Percentiles rank a stretch among this genome's conserved stretches.
Conservation (phyloP, 2,113 vertebrate species). For the Coregonus clupeaformis region DNA sequence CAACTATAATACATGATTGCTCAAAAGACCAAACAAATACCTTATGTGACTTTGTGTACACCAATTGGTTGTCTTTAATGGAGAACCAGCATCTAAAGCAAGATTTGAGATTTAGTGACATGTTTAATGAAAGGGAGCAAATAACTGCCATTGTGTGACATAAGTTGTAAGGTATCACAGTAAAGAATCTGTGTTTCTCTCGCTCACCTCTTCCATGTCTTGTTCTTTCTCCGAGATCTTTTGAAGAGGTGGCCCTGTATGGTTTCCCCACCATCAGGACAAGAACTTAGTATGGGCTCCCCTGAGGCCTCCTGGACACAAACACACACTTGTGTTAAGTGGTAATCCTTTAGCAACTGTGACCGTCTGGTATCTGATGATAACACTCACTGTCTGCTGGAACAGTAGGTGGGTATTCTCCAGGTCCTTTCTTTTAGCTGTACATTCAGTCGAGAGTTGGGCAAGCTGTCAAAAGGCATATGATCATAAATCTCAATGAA, state of each 20-base stretch:
- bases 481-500: neutral
- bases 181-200: neutral
- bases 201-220: constrained; percentile 75
- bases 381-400: constrained; percentile 69
- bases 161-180: neutral
- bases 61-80: constrained; percentile 71
- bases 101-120: neutral
- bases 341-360: too few species aligned
- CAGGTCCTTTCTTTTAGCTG: constrained; percentile 66
- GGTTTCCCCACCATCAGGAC: constrained; percentile 41
- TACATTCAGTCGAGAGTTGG: constrained; percentile 57
- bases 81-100: constrained; percentile 67
- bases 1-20: neutral
- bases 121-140: neutral
- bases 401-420: constrained; percentile 73
- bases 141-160: neutral
- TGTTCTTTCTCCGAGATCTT: constrained; percentile 70
- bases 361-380: neutral
- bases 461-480: constrained; percentile 57
- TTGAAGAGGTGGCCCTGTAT: constrained; percentile 77
- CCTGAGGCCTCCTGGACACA: constrained; percentile 69
- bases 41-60: constrained; percentile 76
- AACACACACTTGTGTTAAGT: constrained; percentile 6
- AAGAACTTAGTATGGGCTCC: constrained; percentile 52
- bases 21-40: constrained; percentile 37